These are phyloP conservation scores for Trinectes maculatus DNA, from an alignment of 2,113 vertebrate species.

Conservation along the genomic window DNA sequence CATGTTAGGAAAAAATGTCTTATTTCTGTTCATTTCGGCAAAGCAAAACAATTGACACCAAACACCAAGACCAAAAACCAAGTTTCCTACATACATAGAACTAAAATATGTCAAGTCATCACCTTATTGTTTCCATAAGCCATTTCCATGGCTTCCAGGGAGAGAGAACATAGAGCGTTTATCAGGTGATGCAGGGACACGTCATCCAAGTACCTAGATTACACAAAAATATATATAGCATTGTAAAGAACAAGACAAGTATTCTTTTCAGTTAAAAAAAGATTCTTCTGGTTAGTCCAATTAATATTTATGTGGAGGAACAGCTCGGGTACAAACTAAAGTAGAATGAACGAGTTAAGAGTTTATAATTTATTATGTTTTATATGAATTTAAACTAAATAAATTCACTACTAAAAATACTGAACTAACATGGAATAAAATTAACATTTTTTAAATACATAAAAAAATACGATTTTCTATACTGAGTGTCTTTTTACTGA, in stretches of 20 bases:
- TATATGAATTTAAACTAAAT: too few species aligned
- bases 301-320: not conserved
- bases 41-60: not conserved
- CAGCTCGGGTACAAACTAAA: not conserved
- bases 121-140: slow-evolving; percentile 99
- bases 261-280: not conserved
- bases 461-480: too few species aligned
- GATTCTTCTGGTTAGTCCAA: not conserved
- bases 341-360: too few species aligned
- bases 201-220: slow-evolving; percentile 94
- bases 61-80: not conserved
- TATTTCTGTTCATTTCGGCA: not conserved
- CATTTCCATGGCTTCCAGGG: slow-evolving; percentile 99
- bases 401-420: too few species aligned
- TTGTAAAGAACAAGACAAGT: not conserved
- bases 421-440: too few species aligned
- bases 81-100: too few species aligned
- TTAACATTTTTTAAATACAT: too few species aligned
- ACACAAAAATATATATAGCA: not conserved
- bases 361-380: too few species aligned
- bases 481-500: not conserved
- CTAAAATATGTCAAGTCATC: not conserved
- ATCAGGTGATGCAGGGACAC: slow-evolving; percentile 99
- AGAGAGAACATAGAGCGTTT: slow-evolving; percentile 97
- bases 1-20: not conserved